Percentiles rank a stretch among this genome's conserved stretches.
phyloP scores from a whole-genome alignment of 1,140 invertebrate genomes.

The Drosophila pachea region DNA sequence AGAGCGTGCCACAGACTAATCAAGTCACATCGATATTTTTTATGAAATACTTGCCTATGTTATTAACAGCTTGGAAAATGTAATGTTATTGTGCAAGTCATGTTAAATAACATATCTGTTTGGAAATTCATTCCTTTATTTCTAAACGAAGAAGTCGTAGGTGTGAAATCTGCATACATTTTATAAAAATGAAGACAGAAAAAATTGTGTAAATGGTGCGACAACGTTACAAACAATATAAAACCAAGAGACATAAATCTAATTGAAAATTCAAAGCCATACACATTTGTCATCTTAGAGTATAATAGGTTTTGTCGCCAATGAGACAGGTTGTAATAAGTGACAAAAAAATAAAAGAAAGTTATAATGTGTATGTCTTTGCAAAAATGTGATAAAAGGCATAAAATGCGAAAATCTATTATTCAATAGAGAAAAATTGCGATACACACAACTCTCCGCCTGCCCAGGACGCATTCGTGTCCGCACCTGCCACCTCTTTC shows the following conservation, averaged over 20 bases:
- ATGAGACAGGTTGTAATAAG: conserved; percentile 33
- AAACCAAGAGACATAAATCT: background rate
- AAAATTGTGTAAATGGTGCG: conserved; percentile 12
- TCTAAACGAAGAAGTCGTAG: conserved; percentile 25
- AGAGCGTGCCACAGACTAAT: too few relatives aligned
- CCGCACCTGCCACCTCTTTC: conserved; percentile 39
- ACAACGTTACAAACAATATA: background rate
- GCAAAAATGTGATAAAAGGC: conserved; percentile 29
- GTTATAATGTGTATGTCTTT: conserved; percentile 28
- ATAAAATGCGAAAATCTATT: conserved; percentile 47
- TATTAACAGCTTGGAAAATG: conserved; percentile 15
- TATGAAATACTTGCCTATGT: background rate
- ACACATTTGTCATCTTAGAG: conserved; percentile 19
- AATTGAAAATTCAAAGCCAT: conserved; percentile 16
- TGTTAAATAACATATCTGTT: conserved; percentile 34
- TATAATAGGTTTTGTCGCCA: conserved; percentile 30
- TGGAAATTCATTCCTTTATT: conserved; percentile 33
- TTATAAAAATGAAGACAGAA: conserved; percentile 17
- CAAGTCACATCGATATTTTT: background rate
- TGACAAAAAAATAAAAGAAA: conserved; percentile 24
- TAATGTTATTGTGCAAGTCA: conserved; percentile 8
- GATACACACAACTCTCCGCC: conserved; percentile 30
- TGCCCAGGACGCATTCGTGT: conserved; percentile 28
- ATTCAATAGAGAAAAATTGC: conserved; percentile 59
- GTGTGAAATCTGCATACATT: conserved; percentile 30